Conservation (phyloP, 1,140 invertebrate genomes). For the Sycophila sp. region DNA sequence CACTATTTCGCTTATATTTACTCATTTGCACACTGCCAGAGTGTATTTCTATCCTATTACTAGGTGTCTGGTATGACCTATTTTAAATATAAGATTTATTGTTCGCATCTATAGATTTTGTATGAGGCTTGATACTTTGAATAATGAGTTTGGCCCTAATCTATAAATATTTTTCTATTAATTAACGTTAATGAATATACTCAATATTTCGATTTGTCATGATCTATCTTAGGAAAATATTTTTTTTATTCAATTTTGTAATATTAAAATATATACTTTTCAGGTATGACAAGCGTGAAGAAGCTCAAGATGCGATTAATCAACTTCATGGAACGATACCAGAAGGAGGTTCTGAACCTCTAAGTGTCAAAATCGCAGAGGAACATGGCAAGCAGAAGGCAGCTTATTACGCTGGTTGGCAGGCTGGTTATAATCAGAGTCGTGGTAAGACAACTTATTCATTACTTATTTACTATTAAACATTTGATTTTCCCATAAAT, state of each 20-base stretch:
- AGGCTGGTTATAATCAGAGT: slow-evolving; percentile 69
- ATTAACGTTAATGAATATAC: not conserved
- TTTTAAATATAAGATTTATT: slow-evolving; percentile 37
- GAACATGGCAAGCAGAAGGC: slow-evolving; percentile 93
- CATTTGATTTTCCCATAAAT: slow-evolving; percentile 8
- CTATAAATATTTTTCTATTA: slow-evolving; percentile 20
- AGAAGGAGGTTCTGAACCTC: slow-evolving; percentile 82
- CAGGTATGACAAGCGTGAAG: slow-evolving; percentile 83
- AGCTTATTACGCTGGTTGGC: slow-evolving; percentile 71
- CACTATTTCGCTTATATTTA: slow-evolving; percentile 31
- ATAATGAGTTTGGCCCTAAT: slow-evolving; percentile 26
- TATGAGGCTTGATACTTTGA: slow-evolving; percentile 12
- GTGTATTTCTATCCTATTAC: slow-evolving; percentile 50
- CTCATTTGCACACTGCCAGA: slow-evolving; percentile 48
- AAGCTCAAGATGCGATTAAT: slow-evolving; percentile 88
- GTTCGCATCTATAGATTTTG: slow-evolving; percentile 15
- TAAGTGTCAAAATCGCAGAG: slow-evolving; percentile 90
- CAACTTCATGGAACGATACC: slow-evolving; percentile 86
- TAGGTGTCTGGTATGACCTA: not conserved
- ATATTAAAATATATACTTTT: slow-evolving; percentile 23
- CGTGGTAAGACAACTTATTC: slow-evolving; percentile 58
- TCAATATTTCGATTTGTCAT: not conserved
- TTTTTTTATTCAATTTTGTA: not conserved
- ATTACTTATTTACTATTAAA: slow-evolving; percentile 7
- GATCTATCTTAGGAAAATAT: not conserved